A percentile compares a stretch with the other conserved stretches of the same genome.
phyloP scores from a whole-genome alignment of 2,113 vertebrate genomes.

The Nettapus auritus region DNA sequence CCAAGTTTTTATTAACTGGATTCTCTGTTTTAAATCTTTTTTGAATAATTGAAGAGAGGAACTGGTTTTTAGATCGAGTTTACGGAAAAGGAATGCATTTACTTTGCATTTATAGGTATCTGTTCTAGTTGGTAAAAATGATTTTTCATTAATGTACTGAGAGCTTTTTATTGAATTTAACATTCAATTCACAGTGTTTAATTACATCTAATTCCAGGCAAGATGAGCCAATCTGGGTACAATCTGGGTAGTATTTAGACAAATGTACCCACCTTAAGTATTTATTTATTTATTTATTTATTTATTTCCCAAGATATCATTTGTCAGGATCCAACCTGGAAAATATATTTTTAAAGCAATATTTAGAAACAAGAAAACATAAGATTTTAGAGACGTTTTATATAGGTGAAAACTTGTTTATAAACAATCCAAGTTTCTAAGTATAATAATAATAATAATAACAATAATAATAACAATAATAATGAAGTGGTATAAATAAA shows the following conservation, averaged over 20 bases:
- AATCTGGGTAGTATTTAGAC: neutral
- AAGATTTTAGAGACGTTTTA: neutral
- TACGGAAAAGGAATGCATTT: neutral
- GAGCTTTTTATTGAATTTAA: constrained; percentile 16
- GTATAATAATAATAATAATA: neutral
- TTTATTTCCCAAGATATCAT: neutral
- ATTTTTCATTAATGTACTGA: neutral
- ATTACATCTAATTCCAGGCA: neutral
- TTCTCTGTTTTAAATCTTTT: neutral
- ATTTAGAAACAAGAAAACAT: neutral
- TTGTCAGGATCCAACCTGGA: neutral
- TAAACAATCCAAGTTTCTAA: neutral
- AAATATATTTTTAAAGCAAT: neutral
- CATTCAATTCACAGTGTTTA: neutral
- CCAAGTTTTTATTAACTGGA: neutral
- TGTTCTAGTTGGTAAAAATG: neutral
- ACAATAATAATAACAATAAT: neutral
- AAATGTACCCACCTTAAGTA: neutral
- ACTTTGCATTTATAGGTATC: neutral
- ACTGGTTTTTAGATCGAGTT: neutral
- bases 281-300: neutral
- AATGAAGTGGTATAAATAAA: neutral
- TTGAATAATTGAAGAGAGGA: neutral
- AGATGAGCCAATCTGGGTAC: neutral
- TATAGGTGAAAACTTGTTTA: neutral